A percentile compares a stretch with the other conserved stretches of the same genome.
These are phyloP conservation scores for Tapera naevia DNA, from an alignment of 2,797 vertebrate genomes.

Conservation along the genomic window DNA sequence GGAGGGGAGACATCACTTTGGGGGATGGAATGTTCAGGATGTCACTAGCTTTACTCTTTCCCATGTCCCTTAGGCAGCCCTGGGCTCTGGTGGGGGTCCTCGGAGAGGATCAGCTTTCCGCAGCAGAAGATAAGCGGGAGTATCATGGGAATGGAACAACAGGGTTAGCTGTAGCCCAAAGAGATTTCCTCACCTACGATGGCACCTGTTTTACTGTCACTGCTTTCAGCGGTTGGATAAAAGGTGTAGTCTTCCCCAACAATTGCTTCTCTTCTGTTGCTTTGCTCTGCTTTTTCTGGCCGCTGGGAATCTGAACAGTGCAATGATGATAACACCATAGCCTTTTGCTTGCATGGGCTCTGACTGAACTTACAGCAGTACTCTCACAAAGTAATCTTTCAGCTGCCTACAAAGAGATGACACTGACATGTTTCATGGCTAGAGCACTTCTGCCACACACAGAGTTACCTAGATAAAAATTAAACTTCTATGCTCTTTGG, in stretches of 20 bases:
- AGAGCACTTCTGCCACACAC: not conserved
- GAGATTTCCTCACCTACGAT: slow-evolving; percentile 44
- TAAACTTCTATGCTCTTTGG: not conserved
- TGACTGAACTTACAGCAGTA: not conserved
- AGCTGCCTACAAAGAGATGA: not conserved
- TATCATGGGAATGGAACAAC: slow-evolving; percentile 25
- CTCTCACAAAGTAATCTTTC: not conserved
- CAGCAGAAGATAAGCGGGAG: slow-evolving; percentile 24
- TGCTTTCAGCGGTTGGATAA: slow-evolving; percentile 65
- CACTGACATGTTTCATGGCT: not conserved
- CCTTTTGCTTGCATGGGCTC: rapidly evolving
- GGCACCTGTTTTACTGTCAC: slow-evolving; percentile 39
- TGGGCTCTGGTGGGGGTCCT: slow-evolving; percentile 65
- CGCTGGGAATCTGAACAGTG: not conserved
- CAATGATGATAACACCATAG: rapidly evolving
- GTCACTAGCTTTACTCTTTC: not conserved
- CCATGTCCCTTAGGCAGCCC: slow-evolving; percentile 47
- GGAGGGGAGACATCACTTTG: rapidly evolving
- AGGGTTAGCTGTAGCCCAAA: slow-evolving; percentile 18
- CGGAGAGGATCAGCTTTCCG: not conserved
- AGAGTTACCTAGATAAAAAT: not conserved
- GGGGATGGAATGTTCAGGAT: rapidly evolving
- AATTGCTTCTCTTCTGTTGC: not conserved
- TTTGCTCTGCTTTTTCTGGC: not conserved
- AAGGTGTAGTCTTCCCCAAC: slow-evolving; percentile 22